These are phyloP conservation scores for Thyatira batis DNA, from an alignment of 2,888 invertebrate species.

Conservation along the genomic window DNA sequence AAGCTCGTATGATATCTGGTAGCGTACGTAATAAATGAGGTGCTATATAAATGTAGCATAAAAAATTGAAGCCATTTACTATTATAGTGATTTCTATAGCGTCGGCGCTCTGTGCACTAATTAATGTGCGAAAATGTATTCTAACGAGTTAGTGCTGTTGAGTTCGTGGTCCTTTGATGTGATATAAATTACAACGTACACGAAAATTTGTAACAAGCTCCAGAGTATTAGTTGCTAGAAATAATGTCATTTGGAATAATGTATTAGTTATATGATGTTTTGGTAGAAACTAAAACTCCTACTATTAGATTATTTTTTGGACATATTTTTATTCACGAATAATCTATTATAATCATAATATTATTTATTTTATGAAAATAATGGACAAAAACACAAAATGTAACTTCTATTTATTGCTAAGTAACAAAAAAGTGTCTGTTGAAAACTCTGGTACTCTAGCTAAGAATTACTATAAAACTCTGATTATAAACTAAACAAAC, in stretches of 20 bases:
- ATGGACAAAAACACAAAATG: too few relatives aligned
- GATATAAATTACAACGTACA: not conserved
- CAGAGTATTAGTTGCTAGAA: not conserved
- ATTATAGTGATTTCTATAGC: constrained; percentile 8
- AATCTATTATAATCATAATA: too few relatives aligned
- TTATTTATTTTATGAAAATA: too few relatives aligned
- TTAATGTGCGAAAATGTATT: constrained; percentile 14
- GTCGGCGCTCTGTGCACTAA: constrained; percentile 14
- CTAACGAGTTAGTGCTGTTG: not conserved
- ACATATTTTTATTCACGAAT: too few relatives aligned
- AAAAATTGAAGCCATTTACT: constrained; percentile 39
- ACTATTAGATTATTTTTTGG: too few relatives aligned
- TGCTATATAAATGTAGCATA: constrained; percentile 29
- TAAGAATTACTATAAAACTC: too few relatives aligned
- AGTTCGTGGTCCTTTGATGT: not conserved
- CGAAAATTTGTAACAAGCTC: not conserved
- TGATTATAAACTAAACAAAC: too few relatives aligned
- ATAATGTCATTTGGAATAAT: not conserved
- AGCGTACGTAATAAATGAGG: constrained; percentile 36
- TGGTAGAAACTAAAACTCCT: too few relatives aligned
- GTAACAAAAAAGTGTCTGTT: too few relatives aligned
- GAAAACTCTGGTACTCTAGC: too few relatives aligned
- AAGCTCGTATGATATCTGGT: constrained; percentile 48
- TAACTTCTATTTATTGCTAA: too few relatives aligned
- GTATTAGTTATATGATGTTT: not conserved